Percentiles rank a stretch among this genome's conserved stretches.
phyloP scores from a whole-genome alignment of 2,888 invertebrate species.

The Thalpophila matura region DNA sequence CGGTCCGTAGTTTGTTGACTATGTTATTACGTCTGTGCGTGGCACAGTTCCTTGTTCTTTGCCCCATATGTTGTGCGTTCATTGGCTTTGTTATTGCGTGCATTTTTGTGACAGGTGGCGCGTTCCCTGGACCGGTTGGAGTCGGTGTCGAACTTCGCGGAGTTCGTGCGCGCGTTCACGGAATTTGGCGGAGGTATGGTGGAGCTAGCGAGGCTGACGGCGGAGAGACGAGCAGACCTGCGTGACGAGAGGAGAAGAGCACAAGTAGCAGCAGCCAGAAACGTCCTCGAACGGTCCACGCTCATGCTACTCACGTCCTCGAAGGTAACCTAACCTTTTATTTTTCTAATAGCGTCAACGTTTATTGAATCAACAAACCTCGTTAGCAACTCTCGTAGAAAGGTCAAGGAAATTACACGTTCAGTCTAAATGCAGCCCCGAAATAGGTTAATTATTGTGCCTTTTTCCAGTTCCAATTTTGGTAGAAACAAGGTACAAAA shows the following conservation, averaged over 20 bases:
- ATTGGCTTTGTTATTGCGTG: conserved; percentile 52
- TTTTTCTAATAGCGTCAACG: not conserved
- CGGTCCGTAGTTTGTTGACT: conserved; percentile 21
- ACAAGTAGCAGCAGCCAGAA: conserved; percentile 98
- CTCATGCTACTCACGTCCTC: conserved; percentile 99
- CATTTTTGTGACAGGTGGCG: conserved; percentile 91
- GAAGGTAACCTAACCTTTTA: conserved; percentile 90
- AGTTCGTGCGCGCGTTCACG: conserved; percentile 99
- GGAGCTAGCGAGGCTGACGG: conserved; percentile 98
- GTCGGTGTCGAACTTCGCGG: conserved; percentile 97
- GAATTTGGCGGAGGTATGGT: conserved; percentile 99
- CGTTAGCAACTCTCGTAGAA: conserved; percentile 43
- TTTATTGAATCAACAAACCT: conserved; percentile 29
- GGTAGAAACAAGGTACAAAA: not conserved
- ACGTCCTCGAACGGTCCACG: conserved; percentile 98
- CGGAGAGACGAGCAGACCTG: conserved; percentile 94
- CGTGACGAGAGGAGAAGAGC: conserved; percentile 98
- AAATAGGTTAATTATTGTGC: conserved; percentile 28
- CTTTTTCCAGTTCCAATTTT: conserved; percentile 3
- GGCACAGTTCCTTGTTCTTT: not conserved
- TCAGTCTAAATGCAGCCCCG: conserved; percentile 18
- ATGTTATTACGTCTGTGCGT: conserved; percentile 1
- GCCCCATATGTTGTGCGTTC: conserved; percentile 2
- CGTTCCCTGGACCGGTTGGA: conserved; percentile 96
- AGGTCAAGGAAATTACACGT: conserved; percentile 15